Conservation (phyloP, 2,797 vertebrate species). For the Falco rusticolus region DNA sequence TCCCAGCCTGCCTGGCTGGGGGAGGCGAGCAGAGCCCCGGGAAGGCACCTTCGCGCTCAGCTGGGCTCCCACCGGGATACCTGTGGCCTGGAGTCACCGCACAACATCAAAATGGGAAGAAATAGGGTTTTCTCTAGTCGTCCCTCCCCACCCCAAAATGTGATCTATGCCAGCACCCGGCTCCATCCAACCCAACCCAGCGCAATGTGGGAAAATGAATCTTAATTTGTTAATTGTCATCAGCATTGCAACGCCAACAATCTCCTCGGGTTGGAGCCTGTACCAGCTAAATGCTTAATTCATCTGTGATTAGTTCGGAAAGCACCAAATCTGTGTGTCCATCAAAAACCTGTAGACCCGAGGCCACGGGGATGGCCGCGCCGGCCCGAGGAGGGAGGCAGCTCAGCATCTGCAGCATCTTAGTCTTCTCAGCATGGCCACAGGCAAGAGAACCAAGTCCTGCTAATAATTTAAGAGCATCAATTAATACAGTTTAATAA, state of each 20-base stretch:
- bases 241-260: not conserved
- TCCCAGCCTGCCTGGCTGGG: not conserved
- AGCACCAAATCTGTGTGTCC: not conserved
- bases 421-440: not conserved
- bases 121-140: not conserved
- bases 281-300: not conserved
- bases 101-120: not conserved
- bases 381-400: not conserved
- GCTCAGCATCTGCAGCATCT: not conserved
- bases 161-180: not conserved
- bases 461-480: constrained; percentile 67
- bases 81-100: constrained; percentile 9
- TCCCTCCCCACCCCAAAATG: not conserved
- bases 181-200: not conserved
- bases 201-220: not conserved
- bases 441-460: constrained; percentile 43
- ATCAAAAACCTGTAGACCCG: not conserved
- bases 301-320: not conserved
- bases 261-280: not conserved
- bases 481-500: constrained; percentile 75
- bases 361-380: fast-evolving
- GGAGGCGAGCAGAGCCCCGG: not conserved
- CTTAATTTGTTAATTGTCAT: not conserved
- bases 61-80: not conserved
- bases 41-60: not conserved